Evolutionary conservation across 2,888 invertebrate species (phyloP).

Genomic region (Rutpela maculata): DNA sequence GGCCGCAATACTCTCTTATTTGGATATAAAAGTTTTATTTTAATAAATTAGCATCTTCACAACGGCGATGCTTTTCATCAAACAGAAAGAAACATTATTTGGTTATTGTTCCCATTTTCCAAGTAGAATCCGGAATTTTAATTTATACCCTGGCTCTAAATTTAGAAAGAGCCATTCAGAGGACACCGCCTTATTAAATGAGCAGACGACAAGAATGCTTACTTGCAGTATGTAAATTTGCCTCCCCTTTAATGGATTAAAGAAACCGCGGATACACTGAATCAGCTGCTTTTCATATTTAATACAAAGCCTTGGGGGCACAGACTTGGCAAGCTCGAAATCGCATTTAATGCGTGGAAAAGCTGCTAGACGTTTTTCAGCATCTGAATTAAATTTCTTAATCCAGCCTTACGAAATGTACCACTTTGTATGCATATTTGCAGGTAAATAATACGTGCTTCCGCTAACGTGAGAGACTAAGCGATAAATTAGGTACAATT

Average conservation of each 20-base stretch:
- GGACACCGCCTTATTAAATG: not conserved
- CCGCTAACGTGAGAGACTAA: no score
- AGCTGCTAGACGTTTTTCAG: not conserved
- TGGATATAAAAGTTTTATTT: no score
- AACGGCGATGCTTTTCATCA: no score
- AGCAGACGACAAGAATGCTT: constrained; percentile 2
- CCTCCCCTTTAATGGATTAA: constrained; percentile 2
- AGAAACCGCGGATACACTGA: not conserved
- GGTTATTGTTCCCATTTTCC: not conserved
- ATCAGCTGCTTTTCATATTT: constrained; percentile 17
- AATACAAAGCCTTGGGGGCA: constrained; percentile 3
- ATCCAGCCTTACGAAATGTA: not conserved
- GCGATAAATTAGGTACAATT: no score
- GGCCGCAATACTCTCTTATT: no score
- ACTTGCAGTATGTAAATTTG: not conserved
- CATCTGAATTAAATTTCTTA: not conserved
- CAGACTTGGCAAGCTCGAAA: not conserved
- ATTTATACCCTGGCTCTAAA: not conserved
- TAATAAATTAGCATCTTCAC: no score
- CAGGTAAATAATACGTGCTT: no score
- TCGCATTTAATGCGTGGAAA: not conserved
- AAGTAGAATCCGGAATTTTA: not conserved
- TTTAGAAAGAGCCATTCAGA: not conserved
- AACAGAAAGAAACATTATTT: no score
- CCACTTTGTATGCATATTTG: not conserved